These are phyloP conservation scores for Musca domestica DNA, from an alignment of 1,140 invertebrate species.

Conservation along the genomic window DNA sequence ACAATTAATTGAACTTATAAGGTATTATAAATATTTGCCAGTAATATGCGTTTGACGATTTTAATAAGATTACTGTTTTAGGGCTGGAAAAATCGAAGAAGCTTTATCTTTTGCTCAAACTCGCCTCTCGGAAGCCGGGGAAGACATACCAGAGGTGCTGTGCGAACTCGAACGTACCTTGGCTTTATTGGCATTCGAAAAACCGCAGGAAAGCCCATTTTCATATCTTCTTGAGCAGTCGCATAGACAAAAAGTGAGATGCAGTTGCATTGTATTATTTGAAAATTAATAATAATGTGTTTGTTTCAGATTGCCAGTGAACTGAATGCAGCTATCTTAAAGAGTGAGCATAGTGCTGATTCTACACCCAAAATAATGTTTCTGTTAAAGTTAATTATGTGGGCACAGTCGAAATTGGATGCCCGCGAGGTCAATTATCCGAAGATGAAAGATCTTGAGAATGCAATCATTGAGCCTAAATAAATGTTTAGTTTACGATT, in stretches of 20 bases:
- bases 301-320: slow-evolving; percentile 85
- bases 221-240: slow-evolving; percentile 89
- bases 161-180: slow-evolving; percentile 82
- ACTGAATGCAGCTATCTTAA: slow-evolving; percentile 92
- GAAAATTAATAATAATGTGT: not conserved
- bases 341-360: slow-evolving; percentile 84
- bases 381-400: slow-evolving; percentile 87
- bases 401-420: slow-evolving; percentile 93
- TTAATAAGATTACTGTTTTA: too few species aligned
- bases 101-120: slow-evolving; percentile 94
- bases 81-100: slow-evolving; percentile 84
- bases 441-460: slow-evolving; percentile 86
- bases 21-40: slow-evolving; percentile 54
- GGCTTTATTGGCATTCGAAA: slow-evolving; percentile 93
- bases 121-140: slow-evolving; percentile 87
- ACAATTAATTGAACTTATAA: slow-evolving; percentile 91
- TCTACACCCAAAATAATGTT: slow-evolving; percentile 88
- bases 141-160: slow-evolving; percentile 77
- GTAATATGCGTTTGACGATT: not conserved
- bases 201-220: slow-evolving; percentile 92
- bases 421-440: slow-evolving; percentile 92
- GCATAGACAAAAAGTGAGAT: slow-evolving; percentile 85
- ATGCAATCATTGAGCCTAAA: slow-evolving; percentile 70
- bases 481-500: slow-evolving; percentile 20
- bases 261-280: not conserved